These are phyloP conservation scores for Stenurella melanura DNA, from an alignment of 2,888 invertebrate genomes.

Conservation along the genomic window DNA sequence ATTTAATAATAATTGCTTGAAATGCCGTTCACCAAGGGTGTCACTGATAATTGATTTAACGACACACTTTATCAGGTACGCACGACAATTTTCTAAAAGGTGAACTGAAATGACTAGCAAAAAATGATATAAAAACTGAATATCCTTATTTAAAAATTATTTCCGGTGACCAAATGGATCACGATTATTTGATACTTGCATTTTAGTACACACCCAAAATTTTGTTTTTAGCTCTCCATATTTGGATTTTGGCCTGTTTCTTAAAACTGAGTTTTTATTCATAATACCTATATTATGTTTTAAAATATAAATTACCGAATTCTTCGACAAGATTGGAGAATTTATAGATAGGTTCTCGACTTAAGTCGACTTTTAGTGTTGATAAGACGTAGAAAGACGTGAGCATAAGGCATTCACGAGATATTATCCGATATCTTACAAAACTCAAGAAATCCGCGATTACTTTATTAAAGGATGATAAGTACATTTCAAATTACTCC, in stretches of 20 bases:
- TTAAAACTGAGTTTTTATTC: too few relatives aligned
- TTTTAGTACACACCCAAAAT: neutral
- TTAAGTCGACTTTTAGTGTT: too few relatives aligned
- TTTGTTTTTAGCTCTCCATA: neutral
- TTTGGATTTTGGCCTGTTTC: neutral
- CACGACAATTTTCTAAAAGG: neutral
- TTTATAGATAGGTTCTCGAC: too few relatives aligned
- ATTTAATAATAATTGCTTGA: neutral
- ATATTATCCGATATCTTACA: too few relatives aligned
- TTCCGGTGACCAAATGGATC: neutral
- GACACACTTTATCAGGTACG: neutral
- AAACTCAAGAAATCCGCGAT: too few relatives aligned
- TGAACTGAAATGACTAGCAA: neutral
- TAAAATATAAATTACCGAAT: too few relatives aligned
- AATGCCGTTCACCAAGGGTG: neutral
- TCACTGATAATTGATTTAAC: neutral
- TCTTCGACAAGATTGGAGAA: too few relatives aligned
- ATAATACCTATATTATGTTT: too few relatives aligned
- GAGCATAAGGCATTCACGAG: too few relatives aligned
- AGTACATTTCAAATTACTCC: too few relatives aligned
- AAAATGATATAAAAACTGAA: neutral
- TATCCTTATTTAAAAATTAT: neutral
- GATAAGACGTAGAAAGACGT: too few relatives aligned
- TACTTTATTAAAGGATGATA: too few relatives aligned
- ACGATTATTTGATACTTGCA: neutral